Evolutionary conservation across 2,113 vertebrate genomes (phyloP).

Genomic region (Gymnarchus niloticus): DNA sequence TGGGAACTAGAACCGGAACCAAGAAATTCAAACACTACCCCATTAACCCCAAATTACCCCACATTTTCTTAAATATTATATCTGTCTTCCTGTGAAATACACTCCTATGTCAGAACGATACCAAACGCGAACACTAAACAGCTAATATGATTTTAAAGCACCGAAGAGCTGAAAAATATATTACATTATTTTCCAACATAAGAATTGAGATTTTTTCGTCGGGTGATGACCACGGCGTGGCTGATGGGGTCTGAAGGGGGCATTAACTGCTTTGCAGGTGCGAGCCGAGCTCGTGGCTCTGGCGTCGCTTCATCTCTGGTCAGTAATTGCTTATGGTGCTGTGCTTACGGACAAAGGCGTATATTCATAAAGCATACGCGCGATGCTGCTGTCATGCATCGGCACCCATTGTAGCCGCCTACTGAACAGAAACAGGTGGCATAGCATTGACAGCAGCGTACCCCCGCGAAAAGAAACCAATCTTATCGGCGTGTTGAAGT

Average conservation of each 20-base stretch:
- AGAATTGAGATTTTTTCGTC: not conserved
- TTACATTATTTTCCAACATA: not conserved
- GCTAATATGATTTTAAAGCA: not conserved
- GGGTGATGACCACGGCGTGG: constrained; percentile 6
- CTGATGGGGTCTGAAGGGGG: not conserved
- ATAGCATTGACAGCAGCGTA: not conserved
- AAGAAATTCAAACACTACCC: not conserved
- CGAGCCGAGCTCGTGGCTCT: constrained; percentile 25
- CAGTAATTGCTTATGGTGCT: constrained; percentile 46
- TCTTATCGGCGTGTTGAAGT: not conserved
- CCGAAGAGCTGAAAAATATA: not conserved
- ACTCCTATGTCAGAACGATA: not conserved
- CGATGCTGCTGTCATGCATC: constrained; percentile 14
- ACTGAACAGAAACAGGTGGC: constrained; percentile 29
- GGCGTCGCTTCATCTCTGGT: constrained; percentile 42
- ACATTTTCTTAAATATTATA: not conserved
- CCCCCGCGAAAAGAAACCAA: not conserved
- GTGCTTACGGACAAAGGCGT: constrained; percentile 50
- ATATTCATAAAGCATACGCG: constrained; percentile 32
- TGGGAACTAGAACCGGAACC: not conserved
- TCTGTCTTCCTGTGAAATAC: not conserved
- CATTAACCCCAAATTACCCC: not conserved
- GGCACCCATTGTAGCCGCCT: constrained; percentile 15
- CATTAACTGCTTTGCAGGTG: constrained; percentile 55
- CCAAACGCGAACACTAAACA: not conserved